These are phyloP conservation scores for Felis chaus DNA, from an alignment of 2,113 vertebrate species.

Conservation along the genomic window DNA sequence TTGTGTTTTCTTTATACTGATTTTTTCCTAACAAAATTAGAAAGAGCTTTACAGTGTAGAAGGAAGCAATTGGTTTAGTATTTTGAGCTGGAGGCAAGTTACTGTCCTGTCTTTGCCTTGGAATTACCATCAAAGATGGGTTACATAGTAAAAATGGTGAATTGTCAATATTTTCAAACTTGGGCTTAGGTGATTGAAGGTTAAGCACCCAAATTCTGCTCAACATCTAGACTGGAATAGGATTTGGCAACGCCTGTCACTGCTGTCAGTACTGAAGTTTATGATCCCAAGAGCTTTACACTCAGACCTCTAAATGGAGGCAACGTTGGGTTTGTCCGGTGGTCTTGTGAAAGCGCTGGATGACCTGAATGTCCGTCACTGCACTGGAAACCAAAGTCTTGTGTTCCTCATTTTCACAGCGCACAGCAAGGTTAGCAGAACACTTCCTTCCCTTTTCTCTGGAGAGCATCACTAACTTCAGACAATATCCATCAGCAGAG, in stretches of 20 bases:
- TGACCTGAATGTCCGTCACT: background rate
- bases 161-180: background rate
- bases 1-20: conserved; percentile 27
- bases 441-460: conserved; percentile 12
- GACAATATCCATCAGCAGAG: background rate
- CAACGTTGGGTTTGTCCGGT: background rate
- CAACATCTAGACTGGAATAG: background rate
- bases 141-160: background rate
- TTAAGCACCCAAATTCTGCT: background rate
- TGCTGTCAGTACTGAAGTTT: background rate
- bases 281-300: background rate
- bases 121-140: background rate
- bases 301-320: background rate
- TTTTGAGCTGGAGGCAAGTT: background rate
- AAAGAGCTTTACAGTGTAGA: background rate
- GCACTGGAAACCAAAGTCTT: background rate
- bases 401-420: background rate
- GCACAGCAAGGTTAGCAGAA: background rate
- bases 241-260: background rate
- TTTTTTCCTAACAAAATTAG: background rate
- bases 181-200: background rate
- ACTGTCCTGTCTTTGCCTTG: background rate
- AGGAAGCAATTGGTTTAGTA: background rate
- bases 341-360: background rate
- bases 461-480: background rate